These are phyloP conservation scores for Clytia hemisphaerica DNA, from an alignment of 30 jellyfish, hydroid and myxozoan species.

Conservation along the genomic window DNA sequence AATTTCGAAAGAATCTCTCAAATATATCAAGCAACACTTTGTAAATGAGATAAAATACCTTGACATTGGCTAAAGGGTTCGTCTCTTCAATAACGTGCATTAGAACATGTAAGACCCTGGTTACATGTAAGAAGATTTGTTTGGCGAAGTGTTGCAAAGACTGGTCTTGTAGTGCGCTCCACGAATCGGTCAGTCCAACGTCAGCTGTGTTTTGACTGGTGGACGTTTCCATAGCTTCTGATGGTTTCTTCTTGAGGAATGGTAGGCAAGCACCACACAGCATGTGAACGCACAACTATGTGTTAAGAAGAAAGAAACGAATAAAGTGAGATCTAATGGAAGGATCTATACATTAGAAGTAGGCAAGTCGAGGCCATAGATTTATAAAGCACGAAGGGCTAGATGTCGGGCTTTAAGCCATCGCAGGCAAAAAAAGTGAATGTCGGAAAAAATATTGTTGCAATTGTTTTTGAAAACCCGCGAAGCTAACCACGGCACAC, in stretches of 20 bases:
- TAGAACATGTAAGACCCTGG: conserved; percentile 55
- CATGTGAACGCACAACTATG: conserved; percentile 76
- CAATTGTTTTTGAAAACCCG: too few relatives aligned
- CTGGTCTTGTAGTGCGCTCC: conserved; percentile 68
- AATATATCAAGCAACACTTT: too few relatives aligned
- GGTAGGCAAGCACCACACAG: conserved; percentile 68
- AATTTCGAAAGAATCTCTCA: too few relatives aligned
- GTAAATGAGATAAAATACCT: conserved; percentile 32
- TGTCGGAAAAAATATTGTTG: too few relatives aligned
- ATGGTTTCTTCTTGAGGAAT: conserved; percentile 47
- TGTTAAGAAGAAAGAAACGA: too few relatives aligned
- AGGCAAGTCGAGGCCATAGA: too few relatives aligned
- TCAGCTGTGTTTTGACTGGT: conserved; percentile 53
- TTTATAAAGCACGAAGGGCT: too few relatives aligned
- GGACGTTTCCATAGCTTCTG: conserved; percentile 42
- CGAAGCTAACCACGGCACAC: too few relatives aligned
- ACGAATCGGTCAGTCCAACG: conserved; percentile 44
- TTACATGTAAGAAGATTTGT: conserved; percentile 58
- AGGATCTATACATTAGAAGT: too few relatives aligned
- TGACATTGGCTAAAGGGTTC: conserved; percentile 65
- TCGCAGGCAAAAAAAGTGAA: too few relatives aligned
- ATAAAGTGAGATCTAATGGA: too few relatives aligned
- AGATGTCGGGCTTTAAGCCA: too few relatives aligned
- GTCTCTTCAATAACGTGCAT: conserved; percentile 87
- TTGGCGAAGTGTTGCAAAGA: conserved; percentile 42